A percentile compares a stretch with the other conserved stretches of the same genome.
Conservation (phyloP, 2,888 invertebrate species). For the Megalurothrips usitatus region DNA sequence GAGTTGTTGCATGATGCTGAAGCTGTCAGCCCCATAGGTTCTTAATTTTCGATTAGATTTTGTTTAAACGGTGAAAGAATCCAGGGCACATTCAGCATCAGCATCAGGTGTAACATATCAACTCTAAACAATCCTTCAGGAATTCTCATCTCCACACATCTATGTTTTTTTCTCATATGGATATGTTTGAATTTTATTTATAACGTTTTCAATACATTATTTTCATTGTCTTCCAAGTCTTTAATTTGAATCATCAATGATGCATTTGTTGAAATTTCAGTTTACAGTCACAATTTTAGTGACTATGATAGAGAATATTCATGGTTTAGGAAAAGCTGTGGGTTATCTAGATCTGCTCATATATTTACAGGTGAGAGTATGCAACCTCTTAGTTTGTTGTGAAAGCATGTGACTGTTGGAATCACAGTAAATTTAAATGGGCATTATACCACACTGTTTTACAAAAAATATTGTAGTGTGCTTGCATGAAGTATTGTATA, state of each 20-base stretch:
- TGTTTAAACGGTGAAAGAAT: too few relatives aligned
- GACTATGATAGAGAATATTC: constrained; percentile 7
- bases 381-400: background rate
- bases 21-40: too few relatives aligned
- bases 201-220: background rate
- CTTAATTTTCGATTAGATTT: too few relatives aligned
- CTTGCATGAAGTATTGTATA: too few relatives aligned
- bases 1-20: too few relatives aligned
- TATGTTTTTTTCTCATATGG: background rate
- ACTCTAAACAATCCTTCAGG: too few relatives aligned
- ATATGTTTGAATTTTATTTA: background rate
- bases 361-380: background rate
- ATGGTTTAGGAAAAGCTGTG: constrained; percentile 21
- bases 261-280: background rate
- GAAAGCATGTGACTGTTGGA: background rate
- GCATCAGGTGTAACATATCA: too few relatives aligned
- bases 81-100: too few relatives aligned
- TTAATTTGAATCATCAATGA: background rate
- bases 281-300: background rate
- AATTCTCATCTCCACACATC: background rate
- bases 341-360: background rate
- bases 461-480: too few relatives aligned
- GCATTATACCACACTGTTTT: too few relatives aligned
- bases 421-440: too few relatives aligned
- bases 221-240: background rate